Evolutionary conservation across 2,113 vertebrate genomes (phyloP).

Genomic region (Oxygymnocypris stewartii): DNA sequence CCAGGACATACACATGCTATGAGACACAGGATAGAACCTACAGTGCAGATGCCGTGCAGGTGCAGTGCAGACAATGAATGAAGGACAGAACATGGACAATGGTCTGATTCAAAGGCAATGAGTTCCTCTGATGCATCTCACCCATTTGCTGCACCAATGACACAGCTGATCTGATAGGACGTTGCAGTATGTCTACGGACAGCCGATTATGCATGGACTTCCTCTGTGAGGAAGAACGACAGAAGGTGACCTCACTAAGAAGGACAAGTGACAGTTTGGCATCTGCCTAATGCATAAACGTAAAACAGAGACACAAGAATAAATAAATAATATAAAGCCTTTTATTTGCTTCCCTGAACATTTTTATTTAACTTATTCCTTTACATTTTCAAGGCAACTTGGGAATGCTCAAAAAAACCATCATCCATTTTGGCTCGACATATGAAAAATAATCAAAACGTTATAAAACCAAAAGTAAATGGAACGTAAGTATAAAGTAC

Average conservation of each 20-base stretch:
- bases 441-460: not conserved
- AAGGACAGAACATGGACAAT: not conserved
- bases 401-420: slow-evolving; percentile 53
- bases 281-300: not conserved
- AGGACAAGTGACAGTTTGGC: not conserved
- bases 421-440: slow-evolving; percentile 1
- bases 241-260: not conserved
- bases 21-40: not conserved
- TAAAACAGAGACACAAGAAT: not conserved
- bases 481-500: not conserved
- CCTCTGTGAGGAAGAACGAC: not conserved
- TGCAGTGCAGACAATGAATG: not conserved
- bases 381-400: slow-evolving; percentile 57
- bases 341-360: slow-evolving; percentile 49
- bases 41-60: not conserved
- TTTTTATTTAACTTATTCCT: slow-evolving; percentile 50
- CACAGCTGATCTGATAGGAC: not conserved
- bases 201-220: slow-evolving; percentile 48
- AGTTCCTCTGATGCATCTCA: not conserved
- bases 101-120: not conserved
- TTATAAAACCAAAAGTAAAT: slow-evolving; percentile 23
- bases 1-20: not conserved
- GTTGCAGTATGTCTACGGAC: slow-evolving; percentile 33
- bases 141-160: slow-evolving; percentile 28
- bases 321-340: not conserved